Evolutionary conservation across 1,140 invertebrate species (phyloP), one percentile per base, ranked within the genome.

Genomic region (Musca domestica): DNA sequence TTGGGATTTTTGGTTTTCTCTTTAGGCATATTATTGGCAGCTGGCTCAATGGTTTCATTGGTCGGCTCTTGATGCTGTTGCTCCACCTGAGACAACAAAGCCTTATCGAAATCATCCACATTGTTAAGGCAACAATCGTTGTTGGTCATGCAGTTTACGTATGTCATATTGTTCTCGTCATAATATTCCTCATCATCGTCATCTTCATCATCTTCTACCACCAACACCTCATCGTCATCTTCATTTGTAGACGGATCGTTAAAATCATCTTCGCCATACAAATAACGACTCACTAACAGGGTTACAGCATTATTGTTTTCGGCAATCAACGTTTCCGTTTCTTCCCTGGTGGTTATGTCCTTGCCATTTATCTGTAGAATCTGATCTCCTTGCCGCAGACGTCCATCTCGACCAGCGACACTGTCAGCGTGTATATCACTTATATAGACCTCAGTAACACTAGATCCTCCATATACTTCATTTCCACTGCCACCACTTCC

Each of bases 341-440:
- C 85, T 68, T 86, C 84, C 71, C 85, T 84, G 70, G 83, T 86
- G 64, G 85, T 85, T 4, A 87, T 83, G 71, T 87, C 85, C 68
- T 83, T 83, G 14, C 86, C 86, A 68, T 87, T 87, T 34, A 87
- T 83, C 75, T 86, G 88, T 67, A 92, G 79, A 70, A 92, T 90
- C 82, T 92, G 91, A 83, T 92, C 91, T 34, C 91, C 91, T 73
- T 90, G 87, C 61, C 87, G 78, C 6, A 92, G 84, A 52, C 88
- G 83, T 12, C 90, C 90, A 79, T 91, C 88, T 61, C 85, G 83
- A 10, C 86, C 87, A 7, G 91, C 90, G 46, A 91, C 82, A 78
- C 90, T 90, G 70, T 88, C 86, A 9, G 86, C 83, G 70, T 90
- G 86, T 76, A 92, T 88, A 83, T 89, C 88, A 72, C 88, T 87